These are phyloP conservation scores for Lithobates pipiens DNA, from an alignment of 2,797 vertebrate genomes.

Conservation along the genomic window DNA sequence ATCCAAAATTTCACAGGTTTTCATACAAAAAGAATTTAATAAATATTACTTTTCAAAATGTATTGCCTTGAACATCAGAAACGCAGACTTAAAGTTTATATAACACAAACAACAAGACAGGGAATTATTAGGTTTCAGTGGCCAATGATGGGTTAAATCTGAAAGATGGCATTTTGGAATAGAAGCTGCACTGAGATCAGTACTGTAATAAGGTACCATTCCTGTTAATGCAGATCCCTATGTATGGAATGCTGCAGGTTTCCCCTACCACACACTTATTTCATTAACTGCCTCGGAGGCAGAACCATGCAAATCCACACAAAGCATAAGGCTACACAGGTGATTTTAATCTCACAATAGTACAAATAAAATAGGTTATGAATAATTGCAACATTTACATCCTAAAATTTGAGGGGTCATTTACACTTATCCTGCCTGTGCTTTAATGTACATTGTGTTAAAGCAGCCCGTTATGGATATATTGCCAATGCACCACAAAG, in stretches of 20 bases:
- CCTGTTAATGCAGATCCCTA: neutral
- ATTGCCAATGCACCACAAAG: too few relatives aligned
- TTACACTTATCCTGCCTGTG: too few relatives aligned
- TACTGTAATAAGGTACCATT: neutral
- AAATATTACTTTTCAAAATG: slow-evolving; percentile 99
- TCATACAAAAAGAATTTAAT: slow-evolving; percentile 99
- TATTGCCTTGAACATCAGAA: slow-evolving; percentile 96
- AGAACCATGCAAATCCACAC: too few relatives aligned
- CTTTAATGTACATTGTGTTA: too few relatives aligned
- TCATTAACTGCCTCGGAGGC: too few relatives aligned
- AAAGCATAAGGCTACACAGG: too few relatives aligned
- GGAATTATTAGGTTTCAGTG: slow-evolving; percentile 86
- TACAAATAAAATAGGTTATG: too few relatives aligned
- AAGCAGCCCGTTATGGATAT: too few relatives aligned
- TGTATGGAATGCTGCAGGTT: too few relatives aligned
- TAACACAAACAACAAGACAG: slow-evolving; percentile 91
- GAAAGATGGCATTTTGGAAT: slow-evolving; percentile 58
- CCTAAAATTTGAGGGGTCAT: too few relatives aligned
- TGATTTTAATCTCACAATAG: too few relatives aligned
- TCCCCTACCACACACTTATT: neutral
- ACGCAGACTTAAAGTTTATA: slow-evolving; percentile 88
- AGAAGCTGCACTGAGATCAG: slow-evolving; percentile 61
- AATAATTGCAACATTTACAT: too few relatives aligned
- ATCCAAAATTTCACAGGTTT: slow-evolving; percentile 72
- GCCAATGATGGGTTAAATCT: slow-evolving; percentile 85